These are phyloP conservation scores for Amphipoea lucens DNA, from an alignment of 2,888 invertebrate genomes.

Conservation along the genomic window DNA sequence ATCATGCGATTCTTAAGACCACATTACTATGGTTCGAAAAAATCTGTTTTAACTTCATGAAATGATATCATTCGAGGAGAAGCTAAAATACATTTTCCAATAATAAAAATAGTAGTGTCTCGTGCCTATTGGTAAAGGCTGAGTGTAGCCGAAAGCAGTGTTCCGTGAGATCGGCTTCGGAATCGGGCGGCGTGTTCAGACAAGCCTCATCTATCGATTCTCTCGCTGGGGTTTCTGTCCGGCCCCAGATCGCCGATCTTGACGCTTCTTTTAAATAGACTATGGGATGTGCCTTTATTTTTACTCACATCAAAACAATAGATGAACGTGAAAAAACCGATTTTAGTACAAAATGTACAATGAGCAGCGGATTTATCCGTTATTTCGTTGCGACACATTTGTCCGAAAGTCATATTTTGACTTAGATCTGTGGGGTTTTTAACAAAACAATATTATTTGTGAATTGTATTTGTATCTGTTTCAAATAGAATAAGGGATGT, in stretches of 20 bases:
- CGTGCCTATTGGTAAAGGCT: constrained; percentile 61
- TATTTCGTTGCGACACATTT: background rate
- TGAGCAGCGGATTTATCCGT: background rate
- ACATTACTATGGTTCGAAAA: background rate
- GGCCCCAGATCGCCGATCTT: constrained; percentile 28
- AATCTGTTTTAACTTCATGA: background rate
- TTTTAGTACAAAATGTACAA: background rate
- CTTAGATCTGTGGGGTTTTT: background rate
- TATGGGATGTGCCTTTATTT: constrained; percentile 12
- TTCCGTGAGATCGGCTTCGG: constrained; percentile 78
- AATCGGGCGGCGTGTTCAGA: constrained; percentile 66
- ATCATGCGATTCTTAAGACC: background rate
- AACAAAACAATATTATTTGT: background rate
- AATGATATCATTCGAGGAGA: background rate
- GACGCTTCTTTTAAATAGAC: constrained; percentile 30
- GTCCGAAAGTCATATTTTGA: background rate
- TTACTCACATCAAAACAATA: constrained; percentile 16
- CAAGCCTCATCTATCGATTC: constrained; percentile 71
- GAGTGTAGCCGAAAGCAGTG: constrained; percentile 76
- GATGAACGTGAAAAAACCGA: background rate
- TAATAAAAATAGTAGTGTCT: constrained; percentile 40
- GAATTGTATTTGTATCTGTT: background rate
- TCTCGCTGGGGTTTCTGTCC: constrained; percentile 49
- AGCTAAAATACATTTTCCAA: constrained; percentile 9
- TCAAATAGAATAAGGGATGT: constrained; percentile 8